A percentile compares a stretch with the other conserved stretches of the same genome.
Conservation (phyloP, 2,888 invertebrate genomes). For the Scaptomyza reducta region DNA sequence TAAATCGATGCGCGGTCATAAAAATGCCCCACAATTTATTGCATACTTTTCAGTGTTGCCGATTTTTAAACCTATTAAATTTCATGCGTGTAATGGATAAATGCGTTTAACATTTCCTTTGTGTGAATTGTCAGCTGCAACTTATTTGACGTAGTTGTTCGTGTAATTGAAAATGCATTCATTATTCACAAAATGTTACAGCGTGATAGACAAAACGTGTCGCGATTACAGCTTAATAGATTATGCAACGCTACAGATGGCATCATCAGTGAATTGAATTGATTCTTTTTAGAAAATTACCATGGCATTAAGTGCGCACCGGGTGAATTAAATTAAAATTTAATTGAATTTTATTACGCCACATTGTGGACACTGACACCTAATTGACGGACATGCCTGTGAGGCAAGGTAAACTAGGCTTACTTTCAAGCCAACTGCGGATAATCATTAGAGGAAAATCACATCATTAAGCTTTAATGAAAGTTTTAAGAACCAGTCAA, state of each 20-base stretch:
- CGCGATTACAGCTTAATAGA: neutral
- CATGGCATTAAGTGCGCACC: conserved; percentile 1
- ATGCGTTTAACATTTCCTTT: conserved; percentile 56
- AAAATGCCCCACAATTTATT: conserved; percentile 72
- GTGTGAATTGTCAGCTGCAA: conserved; percentile 34
- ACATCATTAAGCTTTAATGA: neutral
- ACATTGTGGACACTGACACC: conserved; percentile 19
- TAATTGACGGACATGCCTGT: neutral
- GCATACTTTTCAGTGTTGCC: conserved; percentile 57
- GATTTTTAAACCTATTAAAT: conserved; percentile 15
- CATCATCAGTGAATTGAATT: conserved; percentile 20
- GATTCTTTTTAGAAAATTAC: conserved; percentile 21
- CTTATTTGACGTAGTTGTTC: neutral
- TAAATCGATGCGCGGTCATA: conserved; percentile 70
- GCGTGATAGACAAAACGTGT: neutral
- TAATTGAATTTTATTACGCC: conserved; percentile 47
- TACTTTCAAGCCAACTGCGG: neutral
- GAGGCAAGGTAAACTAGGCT: neutral
- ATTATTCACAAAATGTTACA: conserved; percentile 8
- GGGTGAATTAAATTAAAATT: conserved; percentile 36
- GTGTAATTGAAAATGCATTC: conserved; percentile 14
- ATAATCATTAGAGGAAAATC: conserved; percentile 7
- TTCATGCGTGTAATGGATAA: conserved; percentile 32
- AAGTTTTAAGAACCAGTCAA: neutral
- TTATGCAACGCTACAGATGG: conserved; percentile 11